Evolutionary conservation across 2,113 vertebrate species (phyloP).

Genomic region (Esox niger): DNA sequence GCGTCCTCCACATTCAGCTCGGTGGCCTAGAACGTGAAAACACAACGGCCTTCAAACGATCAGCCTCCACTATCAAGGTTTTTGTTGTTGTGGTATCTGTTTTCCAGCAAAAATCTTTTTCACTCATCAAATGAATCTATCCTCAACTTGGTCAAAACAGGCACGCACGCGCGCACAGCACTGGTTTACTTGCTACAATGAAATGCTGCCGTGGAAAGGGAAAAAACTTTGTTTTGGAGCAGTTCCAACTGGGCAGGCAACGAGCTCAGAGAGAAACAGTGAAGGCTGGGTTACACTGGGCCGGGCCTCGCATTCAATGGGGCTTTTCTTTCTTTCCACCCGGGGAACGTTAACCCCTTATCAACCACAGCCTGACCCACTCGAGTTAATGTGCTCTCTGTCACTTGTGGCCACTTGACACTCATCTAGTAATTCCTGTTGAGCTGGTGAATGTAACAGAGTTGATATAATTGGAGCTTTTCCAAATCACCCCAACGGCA

Average conservation of each 20-base stretch:
- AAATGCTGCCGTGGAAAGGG: constrained; percentile 49
- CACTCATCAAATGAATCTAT: constrained; percentile 37
- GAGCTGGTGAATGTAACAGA: too few relatives aligned
- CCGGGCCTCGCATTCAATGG: constrained; percentile 39
- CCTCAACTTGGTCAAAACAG: constrained; percentile 43
- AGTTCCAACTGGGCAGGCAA: constrained; percentile 50
- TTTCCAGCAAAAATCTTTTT: constrained; percentile 30
- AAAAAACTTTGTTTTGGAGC: constrained; percentile 57
- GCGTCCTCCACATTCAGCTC: not conserved
- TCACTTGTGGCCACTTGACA: not conserved
- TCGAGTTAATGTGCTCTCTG: not conserved
- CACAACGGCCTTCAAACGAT: constrained; percentile 1
- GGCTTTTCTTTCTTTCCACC: constrained; percentile 50
- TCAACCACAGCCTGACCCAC: not conserved
- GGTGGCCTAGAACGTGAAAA: constrained; percentile 1
- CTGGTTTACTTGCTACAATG: constrained; percentile 44
- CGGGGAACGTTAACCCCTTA: constrained; percentile 54
- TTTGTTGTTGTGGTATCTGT: constrained; percentile 30
- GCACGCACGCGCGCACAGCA: too few relatives aligned
- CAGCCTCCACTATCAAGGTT: too few relatives aligned
- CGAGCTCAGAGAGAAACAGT: constrained; percentile 15
- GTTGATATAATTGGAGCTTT: too few relatives aligned
- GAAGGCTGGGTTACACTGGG: constrained; percentile 36
- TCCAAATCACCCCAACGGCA: too few relatives aligned
- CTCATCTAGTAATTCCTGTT: too few relatives aligned